Conservation (phyloP, 2,888 invertebrate species). For the Onchidella celtica region DNA sequence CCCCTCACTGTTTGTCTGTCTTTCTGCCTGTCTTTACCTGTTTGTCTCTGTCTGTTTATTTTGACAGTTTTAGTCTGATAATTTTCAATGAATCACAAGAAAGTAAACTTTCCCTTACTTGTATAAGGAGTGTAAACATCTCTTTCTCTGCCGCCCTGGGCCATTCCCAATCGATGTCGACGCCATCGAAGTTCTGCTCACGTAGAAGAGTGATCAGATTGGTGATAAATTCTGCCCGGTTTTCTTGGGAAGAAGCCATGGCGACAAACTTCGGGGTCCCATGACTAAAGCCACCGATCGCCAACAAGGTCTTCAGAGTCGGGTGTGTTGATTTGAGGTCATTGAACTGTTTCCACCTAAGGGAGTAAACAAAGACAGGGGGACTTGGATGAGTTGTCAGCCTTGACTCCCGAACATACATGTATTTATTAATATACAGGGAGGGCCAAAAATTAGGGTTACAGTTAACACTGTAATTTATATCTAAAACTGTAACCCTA, state of each 20-base stretch:
- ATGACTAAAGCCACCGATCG: slow-evolving; percentile 39
- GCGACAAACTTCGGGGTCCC: not conserved
- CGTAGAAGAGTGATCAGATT: slow-evolving; percentile 37
- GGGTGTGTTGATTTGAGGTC: slow-evolving; percentile 43
- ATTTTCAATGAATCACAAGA: no score
- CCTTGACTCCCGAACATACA: no score
- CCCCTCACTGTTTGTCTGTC: no score
- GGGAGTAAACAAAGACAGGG: no score
- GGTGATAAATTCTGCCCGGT: slow-evolving; percentile 51
- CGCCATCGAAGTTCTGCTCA: slow-evolving; percentile 45
- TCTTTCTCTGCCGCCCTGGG: slow-evolving; percentile 39
- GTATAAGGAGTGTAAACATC: slow-evolving; percentile 13
- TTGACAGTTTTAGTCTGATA: no score
- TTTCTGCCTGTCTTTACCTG: no score
- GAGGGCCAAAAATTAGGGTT: no score
- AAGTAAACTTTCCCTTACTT: slow-evolving; percentile 23
- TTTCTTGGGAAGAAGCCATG: slow-evolving; percentile 15
- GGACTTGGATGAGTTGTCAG: no score
- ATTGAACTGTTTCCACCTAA: slow-evolving; percentile 49
- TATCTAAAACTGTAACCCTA: no score
- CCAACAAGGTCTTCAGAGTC: slow-evolving; percentile 47
- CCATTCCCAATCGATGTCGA: slow-evolving; percentile 53
- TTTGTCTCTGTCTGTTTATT: no score
- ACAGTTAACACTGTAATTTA: no score
- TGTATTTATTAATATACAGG: no score